Percentiles rank a stretch among this genome's conserved stretches.
Evolutionary conservation across 23 tunicate genomes (phyloP).

Genomic region (Ciona savignyi): DNA sequence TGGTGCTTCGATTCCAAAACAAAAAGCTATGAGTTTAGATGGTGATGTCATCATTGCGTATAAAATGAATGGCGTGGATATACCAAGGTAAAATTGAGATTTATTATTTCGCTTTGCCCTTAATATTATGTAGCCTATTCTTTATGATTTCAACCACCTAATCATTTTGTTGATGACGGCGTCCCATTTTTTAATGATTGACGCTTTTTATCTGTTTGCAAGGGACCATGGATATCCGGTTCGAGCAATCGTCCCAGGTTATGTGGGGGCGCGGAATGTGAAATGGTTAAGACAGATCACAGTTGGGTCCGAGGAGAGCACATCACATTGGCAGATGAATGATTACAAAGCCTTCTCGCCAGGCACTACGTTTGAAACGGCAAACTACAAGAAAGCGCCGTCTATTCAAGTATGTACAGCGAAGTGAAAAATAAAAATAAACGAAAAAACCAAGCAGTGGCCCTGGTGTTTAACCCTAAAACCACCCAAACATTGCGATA

Average conservation of each 20-base stretch:
- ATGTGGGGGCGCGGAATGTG: slow-evolving; percentile 96
- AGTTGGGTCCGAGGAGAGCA: slow-evolving; percentile 79
- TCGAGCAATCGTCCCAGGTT: slow-evolving; percentile 93
- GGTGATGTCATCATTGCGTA: slow-evolving; percentile 91
- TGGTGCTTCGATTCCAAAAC: slow-evolving; percentile 92
- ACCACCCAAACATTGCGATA: background rate
- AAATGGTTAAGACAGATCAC: slow-evolving; percentile 82
- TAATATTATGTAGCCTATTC: background rate
- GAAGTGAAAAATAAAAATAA: background rate
- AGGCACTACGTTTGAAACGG: slow-evolving; percentile 75
- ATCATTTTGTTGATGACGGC: no score
- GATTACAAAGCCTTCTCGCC: slow-evolving; percentile 98
- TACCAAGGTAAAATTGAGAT: slow-evolving; percentile 52
- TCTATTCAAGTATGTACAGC: slow-evolving; percentile 58
- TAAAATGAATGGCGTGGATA: slow-evolving; percentile 97
- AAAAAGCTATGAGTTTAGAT: slow-evolving; percentile 69
- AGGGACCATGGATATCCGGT: slow-evolving; percentile 99
- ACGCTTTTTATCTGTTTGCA: background rate
- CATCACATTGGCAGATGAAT: slow-evolving; percentile 89
- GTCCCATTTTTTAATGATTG: no score
- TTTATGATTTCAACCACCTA: background rate
- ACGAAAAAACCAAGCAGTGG: no score
- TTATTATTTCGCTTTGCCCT: background rate
- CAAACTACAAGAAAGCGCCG: slow-evolving; percentile 67
- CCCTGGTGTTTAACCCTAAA: background rate